These are phyloP conservation scores for Neocrepidodera transversa DNA, from an alignment of 2,888 invertebrate species.

Conservation along the genomic window DNA sequence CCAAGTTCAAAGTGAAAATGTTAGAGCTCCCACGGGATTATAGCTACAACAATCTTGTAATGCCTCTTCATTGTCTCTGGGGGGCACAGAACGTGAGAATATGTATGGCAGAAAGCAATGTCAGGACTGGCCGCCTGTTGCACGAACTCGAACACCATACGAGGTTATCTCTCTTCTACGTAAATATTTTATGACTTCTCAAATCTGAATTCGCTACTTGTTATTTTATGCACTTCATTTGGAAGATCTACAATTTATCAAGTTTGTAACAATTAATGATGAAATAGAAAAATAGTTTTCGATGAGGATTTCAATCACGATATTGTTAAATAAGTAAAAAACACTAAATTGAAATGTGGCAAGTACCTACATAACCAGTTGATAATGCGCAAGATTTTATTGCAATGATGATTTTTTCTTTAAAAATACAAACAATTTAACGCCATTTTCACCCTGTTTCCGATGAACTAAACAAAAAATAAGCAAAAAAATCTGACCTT, in stretches of 20 bases:
- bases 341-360: too few species aligned
- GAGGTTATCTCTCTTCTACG: conserved; percentile 6
- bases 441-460: too few species aligned
- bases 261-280: background rate
- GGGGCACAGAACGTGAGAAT: conserved; percentile 55
- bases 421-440: too few species aligned
- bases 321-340: too few species aligned
- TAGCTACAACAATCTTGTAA: conserved; percentile 58
- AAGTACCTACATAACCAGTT: too few species aligned
- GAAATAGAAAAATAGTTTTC: too few species aligned
- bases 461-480: too few species aligned
- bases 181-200: conserved; percentile 25
- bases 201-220: background rate
- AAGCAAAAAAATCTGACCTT: too few species aligned
- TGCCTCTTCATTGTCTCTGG: conserved; percentile 51
- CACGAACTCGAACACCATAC: conserved; percentile 36
- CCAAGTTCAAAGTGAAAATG: conserved; percentile 56
- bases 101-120: conserved; percentile 51
- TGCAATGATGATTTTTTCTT: too few species aligned
- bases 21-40: conserved; percentile 57
- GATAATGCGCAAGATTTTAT: too few species aligned
- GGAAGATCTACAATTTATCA: background rate
- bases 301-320: too few species aligned
- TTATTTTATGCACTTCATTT: background rate
- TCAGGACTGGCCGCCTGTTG: conserved; percentile 56